phyloP scores from a whole-genome alignment of 2,797 vertebrate genomes.

The Gadopsis marmoratus region DNA sequence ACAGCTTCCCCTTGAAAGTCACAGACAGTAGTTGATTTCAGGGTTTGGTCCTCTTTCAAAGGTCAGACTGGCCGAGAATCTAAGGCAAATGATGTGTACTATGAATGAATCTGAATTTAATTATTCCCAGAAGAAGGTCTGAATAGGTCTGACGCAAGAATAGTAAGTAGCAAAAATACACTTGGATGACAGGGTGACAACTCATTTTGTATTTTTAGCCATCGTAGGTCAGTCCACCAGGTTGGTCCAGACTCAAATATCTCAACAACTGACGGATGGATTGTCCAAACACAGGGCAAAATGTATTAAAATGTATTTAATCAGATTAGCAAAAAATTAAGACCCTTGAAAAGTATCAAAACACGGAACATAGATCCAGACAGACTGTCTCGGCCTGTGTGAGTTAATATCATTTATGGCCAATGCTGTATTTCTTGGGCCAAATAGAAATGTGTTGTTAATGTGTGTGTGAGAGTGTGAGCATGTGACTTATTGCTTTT shows the following conservation, averaged over 20 bases:
- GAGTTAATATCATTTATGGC: no score
- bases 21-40: neutral
- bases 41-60: slow-evolving; percentile 12
- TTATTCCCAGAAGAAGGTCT: neutral
- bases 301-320: no score
- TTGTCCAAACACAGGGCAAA: no score
- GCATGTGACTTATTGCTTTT: no score
- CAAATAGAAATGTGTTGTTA: no score
- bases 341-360: no score
- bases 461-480: no score
- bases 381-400: no score
- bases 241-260: neutral
- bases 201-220: neutral
- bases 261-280: neutral
- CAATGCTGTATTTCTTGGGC: no score
- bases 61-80: neutral
- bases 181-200: neutral
- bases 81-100: neutral
- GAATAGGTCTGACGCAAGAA: neutral
- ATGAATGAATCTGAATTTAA: neutral
- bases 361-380: no score
- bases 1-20: slow-evolving; percentile 28
- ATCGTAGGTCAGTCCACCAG: neutral
- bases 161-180: neutral
- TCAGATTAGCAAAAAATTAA: no score